Evolutionary conservation across 2,113 vertebrate species (phyloP).

Genomic region (Cyanoderma ruficeps): DNA sequence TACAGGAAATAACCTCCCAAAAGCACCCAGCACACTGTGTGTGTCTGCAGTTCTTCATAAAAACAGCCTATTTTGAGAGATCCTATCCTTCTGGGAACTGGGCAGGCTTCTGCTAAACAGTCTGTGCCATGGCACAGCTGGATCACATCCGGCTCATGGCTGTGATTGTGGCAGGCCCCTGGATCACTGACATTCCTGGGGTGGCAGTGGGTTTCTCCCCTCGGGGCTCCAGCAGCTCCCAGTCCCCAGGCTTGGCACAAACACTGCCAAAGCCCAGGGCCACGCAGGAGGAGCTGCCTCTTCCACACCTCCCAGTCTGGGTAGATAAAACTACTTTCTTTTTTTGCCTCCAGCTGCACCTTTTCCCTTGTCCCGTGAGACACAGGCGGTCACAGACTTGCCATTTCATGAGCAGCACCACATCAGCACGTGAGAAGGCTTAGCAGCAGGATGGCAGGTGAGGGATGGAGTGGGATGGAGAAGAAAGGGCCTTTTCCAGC

Average conservation of each 20-base stretch:
- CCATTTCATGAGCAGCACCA: not conserved
- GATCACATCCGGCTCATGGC: not conserved
- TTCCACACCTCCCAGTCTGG: accelerated
- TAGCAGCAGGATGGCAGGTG: not conserved
- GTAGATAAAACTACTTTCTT: not conserved
- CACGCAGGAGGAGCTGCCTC: accelerated
- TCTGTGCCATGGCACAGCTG: not conserved
- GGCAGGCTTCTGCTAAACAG: not conserved
- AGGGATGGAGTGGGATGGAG: not conserved
- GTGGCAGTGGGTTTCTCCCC: not conserved
- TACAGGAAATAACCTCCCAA: not conserved
- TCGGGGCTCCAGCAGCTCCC: not conserved
- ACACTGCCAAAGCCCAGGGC: not conserved
- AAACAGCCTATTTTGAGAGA: slow-evolving; percentile 29
- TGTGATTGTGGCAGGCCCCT: not conserved
- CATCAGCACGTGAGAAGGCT: not conserved
- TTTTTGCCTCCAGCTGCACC: not conserved
- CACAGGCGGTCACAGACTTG: not conserved
- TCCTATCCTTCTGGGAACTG: slow-evolving; percentile 1
- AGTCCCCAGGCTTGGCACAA: not conserved
- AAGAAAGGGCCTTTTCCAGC: not conserved
- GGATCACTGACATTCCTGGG: accelerated
- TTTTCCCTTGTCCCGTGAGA: not conserved
- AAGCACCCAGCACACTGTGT: not conserved
- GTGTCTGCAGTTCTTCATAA: not conserved